These are phyloP conservation scores for Adelognathus sp. DNA, from an alignment of 2,888 invertebrate genomes.

Conservation along the genomic window DNA sequence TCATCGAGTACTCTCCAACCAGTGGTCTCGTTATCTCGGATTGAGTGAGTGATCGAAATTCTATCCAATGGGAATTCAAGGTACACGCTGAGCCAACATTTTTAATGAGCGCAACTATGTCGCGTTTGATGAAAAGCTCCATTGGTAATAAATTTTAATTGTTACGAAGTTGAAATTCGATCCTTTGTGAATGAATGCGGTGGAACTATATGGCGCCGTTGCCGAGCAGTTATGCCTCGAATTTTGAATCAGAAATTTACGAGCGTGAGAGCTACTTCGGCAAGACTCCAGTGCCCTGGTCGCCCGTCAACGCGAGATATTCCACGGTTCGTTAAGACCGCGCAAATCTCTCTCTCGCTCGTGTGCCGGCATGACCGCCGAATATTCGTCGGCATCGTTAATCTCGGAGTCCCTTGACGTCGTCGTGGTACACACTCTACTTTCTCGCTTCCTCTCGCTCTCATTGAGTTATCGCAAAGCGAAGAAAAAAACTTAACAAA, in stretches of 20 bases:
- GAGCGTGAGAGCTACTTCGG: slow-evolving; percentile 24
- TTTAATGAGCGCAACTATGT: not conserved
- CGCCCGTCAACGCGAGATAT: slow-evolving; percentile 54
- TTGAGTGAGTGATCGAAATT: slow-evolving; percentile 28
- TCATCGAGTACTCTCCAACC: slow-evolving; percentile 7
- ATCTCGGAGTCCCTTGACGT: slow-evolving; percentile 39
- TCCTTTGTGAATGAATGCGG: not conserved
- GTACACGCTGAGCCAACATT: not conserved
- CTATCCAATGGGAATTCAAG: not conserved
- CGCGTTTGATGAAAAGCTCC: not conserved
- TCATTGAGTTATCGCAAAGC: not conserved
- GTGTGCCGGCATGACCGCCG: slow-evolving; percentile 22
- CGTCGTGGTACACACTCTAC: not conserved
- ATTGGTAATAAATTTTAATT: not conserved
- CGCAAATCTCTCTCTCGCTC: slow-evolving; percentile 58
- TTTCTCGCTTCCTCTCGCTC: slow-evolving; percentile 26
- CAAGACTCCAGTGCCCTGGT: slow-evolving; percentile 20
- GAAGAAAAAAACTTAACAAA: slow-evolving; percentile 1
- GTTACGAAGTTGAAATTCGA: slow-evolving; percentile 30
- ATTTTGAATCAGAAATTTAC: slow-evolving; percentile 50
- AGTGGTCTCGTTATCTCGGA: slow-evolving; percentile 33
- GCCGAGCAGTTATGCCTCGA: not conserved
- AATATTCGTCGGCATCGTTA: slow-evolving; percentile 52
- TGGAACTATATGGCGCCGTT: not conserved
- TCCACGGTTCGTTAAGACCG: slow-evolving; percentile 62